A percentile compares a stretch with the other conserved stretches of the same genome.
Evolutionary conservation across 2,113 vertebrate species (phyloP).

Genomic region (Danionella cerebrum): DNA sequence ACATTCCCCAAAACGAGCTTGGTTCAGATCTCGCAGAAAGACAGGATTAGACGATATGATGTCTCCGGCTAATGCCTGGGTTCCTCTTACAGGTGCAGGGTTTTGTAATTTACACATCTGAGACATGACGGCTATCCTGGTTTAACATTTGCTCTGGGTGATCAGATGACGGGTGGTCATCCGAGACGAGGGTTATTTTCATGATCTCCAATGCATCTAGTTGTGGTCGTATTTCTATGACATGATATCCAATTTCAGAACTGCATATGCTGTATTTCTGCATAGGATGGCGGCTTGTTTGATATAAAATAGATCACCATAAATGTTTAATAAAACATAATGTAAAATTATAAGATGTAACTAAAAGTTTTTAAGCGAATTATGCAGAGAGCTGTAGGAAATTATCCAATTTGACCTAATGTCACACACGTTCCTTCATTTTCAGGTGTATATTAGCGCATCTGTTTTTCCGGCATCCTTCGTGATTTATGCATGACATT

Average conservation of each 20-base stretch:
- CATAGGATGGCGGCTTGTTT: too few species aligned
- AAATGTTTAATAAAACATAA: too few species aligned
- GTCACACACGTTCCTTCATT: too few species aligned
- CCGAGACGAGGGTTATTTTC: neutral
- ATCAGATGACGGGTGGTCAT: neutral
- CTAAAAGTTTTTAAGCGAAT: too few species aligned
- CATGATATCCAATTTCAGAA: neutral
- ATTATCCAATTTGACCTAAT: too few species aligned
- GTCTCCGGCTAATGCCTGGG: neutral
- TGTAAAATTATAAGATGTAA: too few species aligned
- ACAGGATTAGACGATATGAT: neutral
- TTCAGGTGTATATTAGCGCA: too few species aligned
- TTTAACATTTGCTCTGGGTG: neutral
- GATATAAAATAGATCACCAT: too few species aligned
- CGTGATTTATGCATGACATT: too few species aligned
- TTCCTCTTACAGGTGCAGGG: neutral
- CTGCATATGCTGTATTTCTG: neutral
- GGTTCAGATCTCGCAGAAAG: neutral
- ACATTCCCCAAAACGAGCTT: too few species aligned
- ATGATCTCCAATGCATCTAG: neutral
- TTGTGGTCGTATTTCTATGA: neutral
- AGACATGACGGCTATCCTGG: neutral
- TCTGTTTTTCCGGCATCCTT: too few species aligned
- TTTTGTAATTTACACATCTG: constrained; percentile 26
- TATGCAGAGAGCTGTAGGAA: too few species aligned